phyloP scores from a whole-genome alignment of 2,797 vertebrate genomes.

The Poecilia picta region DNA sequence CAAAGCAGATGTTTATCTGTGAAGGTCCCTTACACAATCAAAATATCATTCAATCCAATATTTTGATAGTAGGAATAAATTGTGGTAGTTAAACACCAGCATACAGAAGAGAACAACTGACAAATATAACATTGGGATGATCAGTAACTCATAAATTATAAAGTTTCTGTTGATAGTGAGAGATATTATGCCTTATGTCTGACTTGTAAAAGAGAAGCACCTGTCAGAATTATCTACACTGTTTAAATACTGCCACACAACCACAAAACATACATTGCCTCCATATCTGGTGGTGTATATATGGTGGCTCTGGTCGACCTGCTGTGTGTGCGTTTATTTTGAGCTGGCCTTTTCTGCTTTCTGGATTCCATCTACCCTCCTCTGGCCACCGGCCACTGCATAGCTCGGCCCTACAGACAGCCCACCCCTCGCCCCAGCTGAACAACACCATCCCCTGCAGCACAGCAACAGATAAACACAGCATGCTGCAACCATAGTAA shows the following conservation, averaged over 20 bases:
- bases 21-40: not conserved
- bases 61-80: not conserved
- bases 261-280: constrained; percentile 62
- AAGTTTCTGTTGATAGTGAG: not conserved
- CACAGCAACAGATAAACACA: constrained; percentile 75
- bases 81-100: not conserved
- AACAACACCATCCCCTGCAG: constrained; percentile 28
- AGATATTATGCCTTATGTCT: constrained; percentile 5
- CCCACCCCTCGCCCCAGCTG: constrained; percentile 7
- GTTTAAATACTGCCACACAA: constrained; percentile 47
- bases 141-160: not conserved
- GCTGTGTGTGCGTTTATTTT: constrained; percentile 77
- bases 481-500: constrained; percentile 62
- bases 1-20: not conserved
- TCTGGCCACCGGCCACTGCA: constrained; percentile 65
- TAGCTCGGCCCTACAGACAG: constrained; percentile 34
- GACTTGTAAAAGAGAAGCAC: constrained; percentile 33
- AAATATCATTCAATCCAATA: not conserved
- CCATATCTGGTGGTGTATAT: constrained; percentile 69
- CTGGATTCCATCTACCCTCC: constrained; percentile 70
- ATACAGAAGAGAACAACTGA: not conserved
- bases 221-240: constrained; percentile 26
- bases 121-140: not conserved
- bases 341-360: constrained; percentile 72
- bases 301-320: constrained; percentile 23